These are phyloP conservation scores for Rhizomys pruinosus DNA, from an alignment of 2,113 vertebrate species.

Conservation along the genomic window DNA sequence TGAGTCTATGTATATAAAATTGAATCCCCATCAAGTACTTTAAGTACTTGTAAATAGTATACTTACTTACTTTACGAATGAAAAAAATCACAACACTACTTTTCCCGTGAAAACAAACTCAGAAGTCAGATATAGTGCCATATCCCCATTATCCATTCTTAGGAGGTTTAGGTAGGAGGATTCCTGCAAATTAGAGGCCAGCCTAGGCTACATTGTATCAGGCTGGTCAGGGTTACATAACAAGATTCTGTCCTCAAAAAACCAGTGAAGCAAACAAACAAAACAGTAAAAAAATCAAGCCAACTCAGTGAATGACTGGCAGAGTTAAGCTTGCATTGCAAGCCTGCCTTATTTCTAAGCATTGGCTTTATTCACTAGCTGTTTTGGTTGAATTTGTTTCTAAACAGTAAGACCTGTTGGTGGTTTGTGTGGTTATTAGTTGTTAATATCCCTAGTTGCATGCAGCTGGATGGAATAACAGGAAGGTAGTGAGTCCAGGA, in stretches of 20 bases:
- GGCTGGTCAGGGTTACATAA: too few species aligned
- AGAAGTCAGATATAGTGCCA: too few species aligned
- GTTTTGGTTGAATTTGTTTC: neutral
- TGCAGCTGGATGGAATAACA: neutral
- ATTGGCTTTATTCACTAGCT: neutral
- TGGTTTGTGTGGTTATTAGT: neutral
- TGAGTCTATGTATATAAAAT: neutral
- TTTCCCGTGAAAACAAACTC: too few species aligned
- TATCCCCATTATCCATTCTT: too few species aligned
- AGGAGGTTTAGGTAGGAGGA: too few species aligned
- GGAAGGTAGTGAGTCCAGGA: neutral
- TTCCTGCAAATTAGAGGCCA: too few species aligned
- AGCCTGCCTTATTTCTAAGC: neutral
- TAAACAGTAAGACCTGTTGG: neutral
- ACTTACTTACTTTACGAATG: neutral
- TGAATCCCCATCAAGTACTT: neutral
- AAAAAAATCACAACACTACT: neutral
- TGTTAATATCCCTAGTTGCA: neutral
- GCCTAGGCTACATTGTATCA: too few species aligned
- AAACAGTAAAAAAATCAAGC: neutral
- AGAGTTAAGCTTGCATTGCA: neutral
- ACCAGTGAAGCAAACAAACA: neutral
- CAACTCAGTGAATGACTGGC: neutral
- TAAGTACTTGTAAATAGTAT: neutral
- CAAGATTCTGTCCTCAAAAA: neutral